Conservation (phyloP, 2,888 invertebrate genomes). For the Stegana nigrithorax region DNA sequence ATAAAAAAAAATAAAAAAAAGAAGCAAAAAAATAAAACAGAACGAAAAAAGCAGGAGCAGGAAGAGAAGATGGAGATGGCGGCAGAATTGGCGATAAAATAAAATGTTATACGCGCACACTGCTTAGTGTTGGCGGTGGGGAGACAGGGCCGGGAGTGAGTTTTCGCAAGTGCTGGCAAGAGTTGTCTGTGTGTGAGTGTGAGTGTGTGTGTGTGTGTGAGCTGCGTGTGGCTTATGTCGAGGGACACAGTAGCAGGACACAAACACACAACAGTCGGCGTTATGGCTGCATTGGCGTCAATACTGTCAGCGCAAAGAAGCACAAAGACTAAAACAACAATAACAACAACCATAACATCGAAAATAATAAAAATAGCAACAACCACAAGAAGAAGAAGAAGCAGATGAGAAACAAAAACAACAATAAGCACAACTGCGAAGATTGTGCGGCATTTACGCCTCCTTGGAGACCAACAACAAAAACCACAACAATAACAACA, state of each 20-base stretch:
- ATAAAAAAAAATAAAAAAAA: slow-evolving; percentile 34
- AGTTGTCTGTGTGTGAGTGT: not conserved
- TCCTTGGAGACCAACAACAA: slow-evolving; percentile 4
- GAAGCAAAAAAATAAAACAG: slow-evolving; percentile 28
- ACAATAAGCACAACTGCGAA: too few relatives aligned
- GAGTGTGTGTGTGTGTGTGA: not conserved
- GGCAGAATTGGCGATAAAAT: slow-evolving; percentile 58
- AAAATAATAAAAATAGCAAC: too few relatives aligned
- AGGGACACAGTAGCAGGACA: not conserved
- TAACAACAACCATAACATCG: too few relatives aligned
- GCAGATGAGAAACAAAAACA: too few relatives aligned
- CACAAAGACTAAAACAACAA: too few relatives aligned
- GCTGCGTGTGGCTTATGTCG: too few relatives aligned
- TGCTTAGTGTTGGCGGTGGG: too few relatives aligned
- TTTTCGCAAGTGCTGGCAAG: too few relatives aligned
- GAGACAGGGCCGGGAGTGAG: too few relatives aligned
- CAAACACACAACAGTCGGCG: not conserved
- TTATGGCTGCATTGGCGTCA: slow-evolving; percentile 7
- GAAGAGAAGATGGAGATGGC: slow-evolving; percentile 28
- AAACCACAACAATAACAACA: not conserved
- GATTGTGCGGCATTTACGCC: not conserved
- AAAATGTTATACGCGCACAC: slow-evolving; percentile 44
- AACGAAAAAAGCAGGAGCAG: slow-evolving; percentile 19
- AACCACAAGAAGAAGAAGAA: too few relatives aligned
- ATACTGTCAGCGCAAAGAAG: too few relatives aligned